phyloP scores from a whole-genome alignment of 2,113 vertebrate genomes.

The Bettongia penicillata region DNA sequence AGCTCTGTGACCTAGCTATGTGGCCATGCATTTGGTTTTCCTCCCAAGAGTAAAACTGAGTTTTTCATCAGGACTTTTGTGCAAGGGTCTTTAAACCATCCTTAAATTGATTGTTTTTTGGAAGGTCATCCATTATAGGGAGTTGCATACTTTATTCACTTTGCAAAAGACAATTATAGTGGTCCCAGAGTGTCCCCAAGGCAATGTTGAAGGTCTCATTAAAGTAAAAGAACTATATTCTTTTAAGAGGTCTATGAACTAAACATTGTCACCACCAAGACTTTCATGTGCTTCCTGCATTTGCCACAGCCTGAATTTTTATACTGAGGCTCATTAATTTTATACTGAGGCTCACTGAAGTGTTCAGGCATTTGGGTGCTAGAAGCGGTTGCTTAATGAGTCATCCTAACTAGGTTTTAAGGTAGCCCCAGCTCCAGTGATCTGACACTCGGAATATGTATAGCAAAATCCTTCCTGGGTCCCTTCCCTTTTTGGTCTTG shows the following conservation, averaged over 20 bases:
- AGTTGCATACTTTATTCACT: slow-evolving; percentile 62
- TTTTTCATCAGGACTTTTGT: slow-evolving; percentile 16
- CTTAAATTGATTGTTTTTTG: slow-evolving; percentile 63
- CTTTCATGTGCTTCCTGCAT: neutral
- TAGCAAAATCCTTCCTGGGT: neutral
- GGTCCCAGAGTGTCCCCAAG: slow-evolving; percentile 52
- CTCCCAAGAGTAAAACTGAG: slow-evolving; percentile 29
- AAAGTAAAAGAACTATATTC: slow-evolving; percentile 58
- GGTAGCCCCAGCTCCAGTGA: neutral
- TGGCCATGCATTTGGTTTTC: neutral
- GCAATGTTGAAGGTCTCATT: slow-evolving; percentile 74
- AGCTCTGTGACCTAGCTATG: neutral
- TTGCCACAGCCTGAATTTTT: neutral
- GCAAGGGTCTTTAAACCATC: slow-evolving; percentile 35
- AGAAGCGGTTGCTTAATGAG: neutral
- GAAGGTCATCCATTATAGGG: slow-evolving; percentile 59
- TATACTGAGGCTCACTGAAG: neutral
- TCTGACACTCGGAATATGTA: slow-evolving; percentile 23
- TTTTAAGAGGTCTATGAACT: neutral
- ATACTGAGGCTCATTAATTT: neutral
- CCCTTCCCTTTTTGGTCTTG: neutral
- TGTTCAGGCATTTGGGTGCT: slow-evolving; percentile 31
- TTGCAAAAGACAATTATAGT: slow-evolving; percentile 60
- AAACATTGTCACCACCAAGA: neutral
- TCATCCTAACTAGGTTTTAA: neutral